These are phyloP conservation scores for Fukomys damarensis DNA, from an alignment of 2,113 vertebrate genomes.

Conservation along the genomic window DNA sequence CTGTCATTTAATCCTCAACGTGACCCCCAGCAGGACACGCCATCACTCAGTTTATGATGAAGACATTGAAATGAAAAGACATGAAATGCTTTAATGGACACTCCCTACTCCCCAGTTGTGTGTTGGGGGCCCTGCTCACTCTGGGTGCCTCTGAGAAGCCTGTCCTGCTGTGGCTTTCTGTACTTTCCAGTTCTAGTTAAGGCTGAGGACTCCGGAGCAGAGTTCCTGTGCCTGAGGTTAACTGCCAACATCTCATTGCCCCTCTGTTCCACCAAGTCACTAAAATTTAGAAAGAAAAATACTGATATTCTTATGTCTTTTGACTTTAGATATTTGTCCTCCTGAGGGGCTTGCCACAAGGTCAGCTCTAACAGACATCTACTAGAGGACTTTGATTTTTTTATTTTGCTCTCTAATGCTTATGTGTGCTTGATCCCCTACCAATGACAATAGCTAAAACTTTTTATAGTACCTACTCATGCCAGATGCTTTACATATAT, in stretches of 20 bases:
- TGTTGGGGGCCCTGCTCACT: neutral
- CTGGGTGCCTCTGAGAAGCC: neutral
- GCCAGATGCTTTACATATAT: neutral
- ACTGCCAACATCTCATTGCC: neutral
- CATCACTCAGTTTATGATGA: neutral
- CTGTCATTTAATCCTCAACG: neutral
- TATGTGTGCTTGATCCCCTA: neutral
- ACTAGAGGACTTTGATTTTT: neutral
- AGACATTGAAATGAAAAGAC: conserved; percentile 1
- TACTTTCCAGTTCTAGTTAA: neutral
- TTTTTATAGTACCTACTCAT: neutral
- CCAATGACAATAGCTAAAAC: neutral
- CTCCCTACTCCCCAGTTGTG: neutral
- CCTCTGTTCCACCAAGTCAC: neutral
- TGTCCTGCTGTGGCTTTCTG: neutral
- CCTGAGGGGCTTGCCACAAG: neutral
- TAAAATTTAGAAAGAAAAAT: no score
- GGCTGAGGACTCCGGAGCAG: neutral
- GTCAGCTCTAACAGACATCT: neutral
- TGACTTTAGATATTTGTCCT: neutral
- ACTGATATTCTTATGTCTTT: neutral
- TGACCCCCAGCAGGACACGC: neutral
- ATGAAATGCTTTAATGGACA: neutral
- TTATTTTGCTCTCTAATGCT: neutral
- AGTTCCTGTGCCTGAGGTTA: neutral